Percentiles rank a stretch among this genome's conserved stretches.
Evolutionary conservation across 92 coral and sea anemone species (phyloP).

Genomic region (Epizoanthus scotinus): DNA sequence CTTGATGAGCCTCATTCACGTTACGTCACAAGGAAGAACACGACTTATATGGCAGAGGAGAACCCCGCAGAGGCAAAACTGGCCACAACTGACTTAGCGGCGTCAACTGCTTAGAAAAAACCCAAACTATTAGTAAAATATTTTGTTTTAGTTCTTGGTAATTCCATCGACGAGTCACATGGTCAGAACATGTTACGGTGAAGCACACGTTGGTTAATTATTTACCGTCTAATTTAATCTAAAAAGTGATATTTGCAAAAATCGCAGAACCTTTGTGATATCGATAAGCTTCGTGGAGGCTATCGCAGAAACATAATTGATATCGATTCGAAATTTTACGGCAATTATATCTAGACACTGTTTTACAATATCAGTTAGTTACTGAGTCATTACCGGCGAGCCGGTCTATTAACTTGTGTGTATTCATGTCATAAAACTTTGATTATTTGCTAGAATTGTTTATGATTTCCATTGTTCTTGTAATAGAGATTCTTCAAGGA

Average conservation of each 20-base stretch:
- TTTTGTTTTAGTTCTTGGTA: neutral
- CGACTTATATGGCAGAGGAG: neutral
- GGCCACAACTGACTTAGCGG: no score
- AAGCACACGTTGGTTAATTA: neutral
- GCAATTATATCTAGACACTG: neutral
- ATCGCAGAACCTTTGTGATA: no score
- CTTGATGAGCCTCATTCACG: neutral
- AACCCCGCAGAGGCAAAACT: no score
- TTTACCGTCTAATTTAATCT: no score
- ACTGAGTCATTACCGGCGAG: slow-evolving; percentile 24
- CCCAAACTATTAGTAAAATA: neutral
- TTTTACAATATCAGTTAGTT: neutral
- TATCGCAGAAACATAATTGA: neutral
- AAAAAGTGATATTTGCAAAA: no score
- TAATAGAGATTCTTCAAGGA: slow-evolving; percentile 1
- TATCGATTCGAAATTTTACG: neutral
- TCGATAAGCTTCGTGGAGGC: no score
- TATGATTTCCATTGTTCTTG: slow-evolving; percentile 6
- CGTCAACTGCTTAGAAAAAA: no score
- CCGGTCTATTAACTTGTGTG: slow-evolving; percentile 10
- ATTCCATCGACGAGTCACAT: neutral
- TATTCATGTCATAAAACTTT: slow-evolving; percentile 36
- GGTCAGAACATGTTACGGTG: neutral
- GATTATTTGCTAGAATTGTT: slow-evolving; percentile 5
- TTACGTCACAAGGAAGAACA: neutral